Evolutionary conservation across 2,113 vertebrate genomes (phyloP), one percentile per base, ranked within the genome.

Genomic region (Cephalopterus ornatus): DNA sequence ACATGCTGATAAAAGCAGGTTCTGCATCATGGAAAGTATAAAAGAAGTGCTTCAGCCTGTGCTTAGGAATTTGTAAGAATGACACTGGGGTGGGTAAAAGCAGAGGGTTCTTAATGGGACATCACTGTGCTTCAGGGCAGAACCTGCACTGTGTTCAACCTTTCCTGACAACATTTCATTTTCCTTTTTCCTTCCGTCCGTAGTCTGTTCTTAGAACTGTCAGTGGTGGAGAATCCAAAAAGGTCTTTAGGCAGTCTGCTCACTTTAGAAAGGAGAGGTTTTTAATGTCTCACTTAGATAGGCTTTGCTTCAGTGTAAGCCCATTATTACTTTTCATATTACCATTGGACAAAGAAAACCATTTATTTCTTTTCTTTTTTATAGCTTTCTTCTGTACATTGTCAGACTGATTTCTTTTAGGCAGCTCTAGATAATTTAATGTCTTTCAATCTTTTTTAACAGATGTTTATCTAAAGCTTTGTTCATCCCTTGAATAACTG

Each of bases 381-480:
- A 18, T 70, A 33, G 11, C 18, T 90, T 9, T 70, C 23, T 74
- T 83, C 55, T 74, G 6, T 84, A 59, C 8, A 4, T 30, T 49
- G 14, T 66, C 66, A 77, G 37, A 66, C 27, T 44, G 41, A 12
- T 56, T 24, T 21, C 5, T 50, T 85, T 52, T 50, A 49, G 26
- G 65, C 21, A 85, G 16, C n/a, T 80, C 46, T 58, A 35, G 22
- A 12, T 92, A 90, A 92, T 77, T 68, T 68, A 30, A 19, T 33
- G 37, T 68, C 62, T 90, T 87, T 74, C 11, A 26, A 61, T 87
- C 27, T 71, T 80, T n/a, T 55, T 67, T 63, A 76, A 30, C 41
- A 66, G n/a, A 12, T 76, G 22, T 88, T 93, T 92, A 58, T 76
- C 22, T 88, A 70, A 82, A 90, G 14, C 46, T 95, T 72, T 92